Evolutionary conservation across 2,113 vertebrate genomes (phyloP).

Genomic region (Plectropomus leopardus): DNA sequence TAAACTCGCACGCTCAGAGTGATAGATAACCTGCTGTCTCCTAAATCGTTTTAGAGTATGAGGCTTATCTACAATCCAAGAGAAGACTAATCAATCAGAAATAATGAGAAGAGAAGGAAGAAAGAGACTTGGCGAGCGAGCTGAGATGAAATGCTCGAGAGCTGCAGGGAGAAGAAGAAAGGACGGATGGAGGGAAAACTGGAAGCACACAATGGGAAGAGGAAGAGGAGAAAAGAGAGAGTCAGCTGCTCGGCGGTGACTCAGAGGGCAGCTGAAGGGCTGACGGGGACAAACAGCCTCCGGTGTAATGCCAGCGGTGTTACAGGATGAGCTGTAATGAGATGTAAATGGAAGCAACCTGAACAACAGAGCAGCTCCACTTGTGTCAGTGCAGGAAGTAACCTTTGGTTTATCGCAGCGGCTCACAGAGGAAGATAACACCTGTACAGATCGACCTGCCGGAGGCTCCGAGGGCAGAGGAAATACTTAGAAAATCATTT

Average conservation of each 20-base stretch:
- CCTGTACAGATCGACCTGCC: too few relatives aligned
- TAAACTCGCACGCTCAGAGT: slow-evolving; percentile 5
- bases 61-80: slow-evolving; percentile 21
- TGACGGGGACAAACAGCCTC: slow-evolving; percentile 26
- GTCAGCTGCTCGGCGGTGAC: slow-evolving; percentile 20
- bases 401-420: neutral
- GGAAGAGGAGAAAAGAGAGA: neutral
- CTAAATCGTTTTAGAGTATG: slow-evolving; percentile 24
- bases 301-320: slow-evolving; percentile 33
- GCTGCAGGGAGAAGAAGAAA: neutral
- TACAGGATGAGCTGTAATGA: slow-evolving; percentile 36
- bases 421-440: neutral
- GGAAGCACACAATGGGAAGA: neutral
- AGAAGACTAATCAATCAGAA: slow-evolving; percentile 7
- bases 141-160: neutral
- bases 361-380: too few relatives aligned
- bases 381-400: too few relatives aligned
- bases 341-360: slow-evolving; percentile 48
- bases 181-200: neutral
- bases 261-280: slow-evolving; percentile 50
- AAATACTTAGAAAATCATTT: neutral
- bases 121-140: neutral
- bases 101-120: neutral
- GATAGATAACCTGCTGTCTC: slow-evolving; percentile 20
- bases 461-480: neutral